Percentiles rank a stretch among this genome's conserved stretches.
phyloP scores from a whole-genome alignment of 2,797 vertebrate genomes.

The Hirundo rustica region DNA sequence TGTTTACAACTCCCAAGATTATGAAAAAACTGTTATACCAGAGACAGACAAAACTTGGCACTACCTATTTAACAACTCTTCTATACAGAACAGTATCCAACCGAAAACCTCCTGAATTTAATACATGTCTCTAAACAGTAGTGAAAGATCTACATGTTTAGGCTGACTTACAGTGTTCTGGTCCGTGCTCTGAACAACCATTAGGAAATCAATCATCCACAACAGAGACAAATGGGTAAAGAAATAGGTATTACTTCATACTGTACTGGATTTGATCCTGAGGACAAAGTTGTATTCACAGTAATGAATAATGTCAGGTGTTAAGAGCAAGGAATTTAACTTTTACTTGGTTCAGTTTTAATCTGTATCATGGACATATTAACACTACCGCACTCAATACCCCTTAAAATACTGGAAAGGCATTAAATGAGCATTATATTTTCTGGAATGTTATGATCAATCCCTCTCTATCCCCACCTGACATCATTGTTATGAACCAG shows the following conservation, averaged over 20 bases:
- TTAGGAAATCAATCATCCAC: background rate
- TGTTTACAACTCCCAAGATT: background rate
- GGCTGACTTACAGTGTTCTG: background rate
- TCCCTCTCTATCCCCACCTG: background rate
- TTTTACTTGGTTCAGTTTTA: background rate
- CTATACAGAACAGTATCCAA: background rate
- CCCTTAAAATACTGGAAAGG: background rate
- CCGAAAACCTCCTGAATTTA: background rate
- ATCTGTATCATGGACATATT: background rate
- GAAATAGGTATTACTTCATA: background rate
- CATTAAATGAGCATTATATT: background rate
- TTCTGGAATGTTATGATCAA: background rate
- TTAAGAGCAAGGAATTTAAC: background rate
- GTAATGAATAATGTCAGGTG: background rate
- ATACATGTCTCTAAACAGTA: background rate
- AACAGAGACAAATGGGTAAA: background rate
- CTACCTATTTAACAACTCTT: background rate
- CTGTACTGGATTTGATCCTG: background rate
- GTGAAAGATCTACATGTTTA: background rate
- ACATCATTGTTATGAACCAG: background rate
- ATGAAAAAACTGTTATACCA: background rate
- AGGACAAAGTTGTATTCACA: background rate
- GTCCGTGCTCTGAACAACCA: background rate
- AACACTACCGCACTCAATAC: background rate
- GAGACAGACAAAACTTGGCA: background rate